phyloP scores from a whole-genome alignment of 2,113 vertebrate genomes.

The Tupaia chinensis region DNA sequence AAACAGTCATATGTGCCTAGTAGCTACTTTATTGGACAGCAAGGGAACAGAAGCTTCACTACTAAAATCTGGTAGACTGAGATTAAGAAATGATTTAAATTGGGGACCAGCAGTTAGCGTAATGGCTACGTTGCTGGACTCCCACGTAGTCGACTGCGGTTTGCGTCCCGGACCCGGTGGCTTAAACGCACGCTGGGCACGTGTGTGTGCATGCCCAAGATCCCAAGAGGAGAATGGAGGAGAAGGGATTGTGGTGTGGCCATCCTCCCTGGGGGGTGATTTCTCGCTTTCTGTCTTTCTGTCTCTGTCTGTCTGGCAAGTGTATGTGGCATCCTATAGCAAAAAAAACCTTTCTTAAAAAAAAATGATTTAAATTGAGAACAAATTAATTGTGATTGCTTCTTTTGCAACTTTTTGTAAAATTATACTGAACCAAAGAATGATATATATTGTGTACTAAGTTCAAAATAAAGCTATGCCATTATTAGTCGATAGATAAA shows the following conservation, averaged over 20 bases:
- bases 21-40: not conserved
- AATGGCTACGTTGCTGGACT: too few relatives aligned
- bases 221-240: too few relatives aligned
- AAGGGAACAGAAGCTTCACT: not conserved
- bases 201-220: too few relatives aligned
- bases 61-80: not conserved
- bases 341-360: too few relatives aligned
- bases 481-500: not conserved
- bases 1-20: not conserved
- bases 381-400: not conserved
- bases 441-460: not conserved
- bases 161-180: too few relatives aligned
- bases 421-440: constrained; percentile 26
- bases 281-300: too few relatives aligned
- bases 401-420: not conserved
- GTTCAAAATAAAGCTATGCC: not conserved
- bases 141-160: too few relatives aligned
- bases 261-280: too few relatives aligned
- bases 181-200: too few relatives aligned
- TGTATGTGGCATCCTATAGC: too few relatives aligned
- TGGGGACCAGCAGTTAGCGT: not conserved
- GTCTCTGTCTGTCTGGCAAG: too few relatives aligned
- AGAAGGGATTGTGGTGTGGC: too few relatives aligned
- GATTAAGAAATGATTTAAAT: constrained; percentile 24
- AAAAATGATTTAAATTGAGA: constrained; percentile 29